These are phyloP conservation scores for Sesamia nonagrioides DNA, from an alignment of 1,140 invertebrate genomes.

Conservation along the genomic window DNA sequence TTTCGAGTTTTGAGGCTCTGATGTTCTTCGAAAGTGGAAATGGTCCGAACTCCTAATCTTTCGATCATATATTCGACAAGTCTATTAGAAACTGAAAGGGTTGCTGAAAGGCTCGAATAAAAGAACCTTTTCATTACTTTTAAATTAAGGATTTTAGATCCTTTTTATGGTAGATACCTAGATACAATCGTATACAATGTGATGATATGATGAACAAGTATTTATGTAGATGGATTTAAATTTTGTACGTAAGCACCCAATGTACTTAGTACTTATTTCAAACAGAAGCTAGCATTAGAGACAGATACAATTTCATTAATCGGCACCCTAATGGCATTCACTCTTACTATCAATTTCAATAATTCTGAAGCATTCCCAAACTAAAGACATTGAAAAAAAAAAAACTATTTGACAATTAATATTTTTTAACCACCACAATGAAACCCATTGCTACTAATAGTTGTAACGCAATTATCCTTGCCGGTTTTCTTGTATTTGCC, in stretches of 20 bases:
- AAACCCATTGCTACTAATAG: no score
- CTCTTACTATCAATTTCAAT: no score
- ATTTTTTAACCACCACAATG: no score
- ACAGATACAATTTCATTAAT: no score
- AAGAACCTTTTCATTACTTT: background rate
- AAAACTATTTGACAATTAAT: no score
- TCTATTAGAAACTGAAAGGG: background rate
- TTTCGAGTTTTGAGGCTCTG: no score
- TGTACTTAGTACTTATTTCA: background rate
- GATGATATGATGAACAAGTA: background rate
- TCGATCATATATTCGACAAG: background rate
- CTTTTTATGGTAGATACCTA: constrained; percentile 1
- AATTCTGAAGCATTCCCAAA: no score
- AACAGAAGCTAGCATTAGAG: background rate
- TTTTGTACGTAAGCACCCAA: background rate
- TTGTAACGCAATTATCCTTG: no score
- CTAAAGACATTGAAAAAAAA: no score
- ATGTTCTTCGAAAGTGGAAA: background rate
- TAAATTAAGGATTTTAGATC: constrained; percentile 4
- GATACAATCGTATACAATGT: background rate
- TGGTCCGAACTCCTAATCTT: background rate
- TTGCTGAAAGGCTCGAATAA: background rate
- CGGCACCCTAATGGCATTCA: no score
- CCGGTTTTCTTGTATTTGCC: no score
- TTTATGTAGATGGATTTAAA: background rate